These are phyloP conservation scores for Argyresthia goedartella DNA, from an alignment of 2,888 invertebrate genomes.

Conservation along the genomic window DNA sequence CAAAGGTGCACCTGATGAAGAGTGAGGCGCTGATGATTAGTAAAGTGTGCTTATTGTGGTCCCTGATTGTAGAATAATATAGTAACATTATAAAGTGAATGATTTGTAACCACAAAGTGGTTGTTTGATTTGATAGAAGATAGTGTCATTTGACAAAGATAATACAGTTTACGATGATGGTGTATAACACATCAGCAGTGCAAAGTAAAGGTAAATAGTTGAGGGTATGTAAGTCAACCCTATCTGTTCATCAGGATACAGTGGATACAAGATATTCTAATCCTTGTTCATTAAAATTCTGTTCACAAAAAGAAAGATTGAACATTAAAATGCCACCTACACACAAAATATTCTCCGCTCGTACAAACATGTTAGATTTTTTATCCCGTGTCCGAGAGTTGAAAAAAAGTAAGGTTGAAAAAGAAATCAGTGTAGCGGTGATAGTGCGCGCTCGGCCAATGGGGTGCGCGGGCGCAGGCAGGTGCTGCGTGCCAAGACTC, in stretches of 20 bases:
- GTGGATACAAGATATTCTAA: constrained; percentile 29
- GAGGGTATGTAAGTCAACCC: constrained; percentile 17
- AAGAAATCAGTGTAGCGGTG: constrained; percentile 71
- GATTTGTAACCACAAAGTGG: not conserved
- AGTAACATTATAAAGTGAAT: no score
- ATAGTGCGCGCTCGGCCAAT: constrained; percentile 58
- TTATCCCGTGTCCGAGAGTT: constrained; percentile 55
- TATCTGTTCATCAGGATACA: constrained; percentile 26
- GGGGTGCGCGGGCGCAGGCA: constrained; percentile 59
- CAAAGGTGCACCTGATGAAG: constrained; percentile 24
- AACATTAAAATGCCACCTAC: constrained; percentile 62
- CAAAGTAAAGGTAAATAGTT: no score
- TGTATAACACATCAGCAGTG: not conserved
- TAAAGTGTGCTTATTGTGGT: not conserved
- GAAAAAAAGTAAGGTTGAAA: constrained; percentile 59
- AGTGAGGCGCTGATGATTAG: constrained; percentile 4
- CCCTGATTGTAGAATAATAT: no score
- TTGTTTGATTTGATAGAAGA: not conserved
- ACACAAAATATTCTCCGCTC: constrained; percentile 59
- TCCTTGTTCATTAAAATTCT: constrained; percentile 48
- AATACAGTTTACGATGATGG: not conserved
- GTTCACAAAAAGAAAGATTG: constrained; percentile 53
- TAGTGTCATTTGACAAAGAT: not conserved
- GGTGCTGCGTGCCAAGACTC: constrained; percentile 49
- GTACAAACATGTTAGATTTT: constrained; percentile 66